Base-by-base conservation (phyloP, 2,797 vertebrate genomes). In the Lepus townsendii region DNA sequence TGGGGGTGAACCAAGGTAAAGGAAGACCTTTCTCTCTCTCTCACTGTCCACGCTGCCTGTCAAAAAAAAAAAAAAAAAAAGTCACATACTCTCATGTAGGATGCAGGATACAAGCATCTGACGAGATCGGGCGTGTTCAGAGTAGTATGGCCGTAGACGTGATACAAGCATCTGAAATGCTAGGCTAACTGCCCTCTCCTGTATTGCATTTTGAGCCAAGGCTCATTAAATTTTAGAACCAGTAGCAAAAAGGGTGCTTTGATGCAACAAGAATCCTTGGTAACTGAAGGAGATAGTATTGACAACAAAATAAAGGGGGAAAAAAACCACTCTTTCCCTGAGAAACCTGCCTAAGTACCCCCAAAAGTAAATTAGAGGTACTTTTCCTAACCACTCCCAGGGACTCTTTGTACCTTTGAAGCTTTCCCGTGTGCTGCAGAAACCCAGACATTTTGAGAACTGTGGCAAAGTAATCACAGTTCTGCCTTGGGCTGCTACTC, bases 161-260 rank as follows among this genome's bases (percentile, higher is more conserved):
- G 42, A 47, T 47, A 9, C 42, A 47, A 9, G 42, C 42, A 47
- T 47, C 42, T 20, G 16, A 16, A 57, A 57, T 57, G 19, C 54
- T 16, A 57, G 14, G 54, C 13, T 57, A 57, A 57, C 54, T 57
- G 54, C 54, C 54, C 19, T 57, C 54, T 57, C 54, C 30, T 84
- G 52, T 84, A 75, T 66, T 84, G 75, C 32, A 68, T 90, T 86
- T 87, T 85, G 57, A 83, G 32, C 60, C 66, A 85, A 90, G 88
- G 62, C 27, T 68, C 38, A 85, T 68, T 6, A 13, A 77, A 85
- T 83, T 78, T 80, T 87, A 90, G 42, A 87, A 19, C 57, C 83
- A 91, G 30, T 60, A 50, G n/a, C 63, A 79, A 24, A 66, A 35
- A 77, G 13, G 65, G 42, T 75, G 52, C 89, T n/a, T 86, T 86